Evolutionary conservation across 2,113 vertebrate genomes (phyloP), one percentile per base, ranked within the genome.

Genomic region (Furnarius figulus): DNA sequence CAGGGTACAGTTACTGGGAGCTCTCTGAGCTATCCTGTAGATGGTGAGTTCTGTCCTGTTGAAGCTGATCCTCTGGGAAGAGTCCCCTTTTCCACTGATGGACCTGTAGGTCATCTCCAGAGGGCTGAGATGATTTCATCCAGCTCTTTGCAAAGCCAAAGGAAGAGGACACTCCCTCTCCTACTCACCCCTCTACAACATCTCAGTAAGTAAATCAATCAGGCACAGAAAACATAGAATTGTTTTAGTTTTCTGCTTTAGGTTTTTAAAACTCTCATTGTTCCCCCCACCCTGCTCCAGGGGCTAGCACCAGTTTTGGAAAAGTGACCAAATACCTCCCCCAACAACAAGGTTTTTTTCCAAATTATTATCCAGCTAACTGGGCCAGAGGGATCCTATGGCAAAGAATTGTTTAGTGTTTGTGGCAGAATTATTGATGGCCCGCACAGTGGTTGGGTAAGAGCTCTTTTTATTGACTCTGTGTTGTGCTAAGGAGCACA

Each of bases 361-460:
- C 73, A 53, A 90, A 83, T 46, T 56, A n/a, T 39, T 39, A 73
- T 58, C 24, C 50, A 55, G 75, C 39, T 70, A 77, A 83, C 49
- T 31, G 42, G 63, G 12, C 23, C 55, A 59, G 42, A 84, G 46
- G 37, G 50, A 74, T 30, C 14, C 50, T 15, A 17, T 3, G n/a
- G 39, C 46, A 59, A 40, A 31, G 14, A 2, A 31, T 33, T 33
- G 5, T 58, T 90, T 4, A 74, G 59, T 77, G 70, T 13, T 80
- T 74, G 79, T 80, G 90, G 68, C 80, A 87, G 89, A 87, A 77
- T 77, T 90, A 90, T 39, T 0, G 2, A 74, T 86, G 85, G 63
- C 21, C 71, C 2, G 1, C 72, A 76, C 19, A 53, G 75, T 27
- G n/a, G 42, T 28, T 88, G 63, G 46, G 66, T 39, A 42, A 78